phyloP scores from a whole-genome alignment of 2,113 vertebrate species.

The Mustela nigripes region DNA sequence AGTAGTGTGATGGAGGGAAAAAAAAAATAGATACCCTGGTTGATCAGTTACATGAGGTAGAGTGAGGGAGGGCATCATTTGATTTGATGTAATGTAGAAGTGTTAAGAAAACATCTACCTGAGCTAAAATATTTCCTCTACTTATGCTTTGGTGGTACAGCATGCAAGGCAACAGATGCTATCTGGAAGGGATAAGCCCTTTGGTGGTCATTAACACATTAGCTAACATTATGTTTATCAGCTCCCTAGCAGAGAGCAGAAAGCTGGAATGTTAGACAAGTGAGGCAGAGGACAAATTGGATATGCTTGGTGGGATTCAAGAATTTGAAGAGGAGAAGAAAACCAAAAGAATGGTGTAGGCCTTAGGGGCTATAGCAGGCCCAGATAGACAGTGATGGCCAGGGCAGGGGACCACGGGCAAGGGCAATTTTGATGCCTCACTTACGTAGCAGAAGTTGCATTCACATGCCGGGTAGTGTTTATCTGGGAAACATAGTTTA shows the following conservation, averaged over 20 bases:
- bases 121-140: background rate
- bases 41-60: background rate
- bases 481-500: background rate
- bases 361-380: fast-evolving
- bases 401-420: background rate
- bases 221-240: background rate
- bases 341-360: background rate
- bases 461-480: background rate
- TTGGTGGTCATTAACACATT: constrained; percentile 47
- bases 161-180: constrained; percentile 23
- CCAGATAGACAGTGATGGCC: fast-evolving
- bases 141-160: background rate
- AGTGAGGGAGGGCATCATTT: background rate
- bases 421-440: background rate
- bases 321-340: background rate
- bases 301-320: background rate
- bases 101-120: background rate
- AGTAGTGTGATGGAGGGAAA: background rate
- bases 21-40: background rate
- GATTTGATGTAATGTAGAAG: background rate
- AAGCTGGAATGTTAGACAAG: background rate
- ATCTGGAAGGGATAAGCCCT: constrained; percentile 30
- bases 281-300: background rate
- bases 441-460: background rate
- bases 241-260: constrained; percentile 15